phyloP scores from a whole-genome alignment of 2,113 vertebrate species.

The Tragelaphus imberbis region DNA sequence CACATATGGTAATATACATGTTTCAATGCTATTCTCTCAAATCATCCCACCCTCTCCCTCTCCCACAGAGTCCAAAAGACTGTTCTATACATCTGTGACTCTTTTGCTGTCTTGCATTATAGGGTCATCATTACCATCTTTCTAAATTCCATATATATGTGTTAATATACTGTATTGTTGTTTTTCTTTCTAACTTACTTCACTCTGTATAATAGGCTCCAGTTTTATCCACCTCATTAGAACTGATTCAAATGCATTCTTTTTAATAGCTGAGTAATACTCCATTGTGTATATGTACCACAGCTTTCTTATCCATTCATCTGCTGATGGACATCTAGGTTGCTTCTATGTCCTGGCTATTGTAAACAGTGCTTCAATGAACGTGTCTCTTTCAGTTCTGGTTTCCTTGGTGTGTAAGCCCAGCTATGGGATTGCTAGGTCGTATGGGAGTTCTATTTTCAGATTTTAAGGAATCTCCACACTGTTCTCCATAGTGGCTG shows the following conservation, averaged over 20 bases:
- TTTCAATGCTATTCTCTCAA: neutral
- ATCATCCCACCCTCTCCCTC: neutral
- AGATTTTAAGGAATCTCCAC: neutral
- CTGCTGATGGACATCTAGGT: neutral
- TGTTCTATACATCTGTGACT: neutral
- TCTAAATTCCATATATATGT: neutral
- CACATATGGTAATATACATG: neutral
- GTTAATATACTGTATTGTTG: neutral
- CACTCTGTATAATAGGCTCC: neutral
- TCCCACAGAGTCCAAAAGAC: neutral
- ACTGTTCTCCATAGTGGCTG: neutral
- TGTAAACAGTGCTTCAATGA: neutral
- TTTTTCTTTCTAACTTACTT: neutral
- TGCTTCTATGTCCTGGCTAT: neutral
- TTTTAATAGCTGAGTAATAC: neutral
- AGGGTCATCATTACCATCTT: neutral
- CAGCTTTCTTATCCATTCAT: neutral
- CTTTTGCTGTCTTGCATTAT: neutral
- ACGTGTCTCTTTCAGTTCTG: neutral
- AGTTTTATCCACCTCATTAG: neutral
- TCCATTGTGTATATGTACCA: neutral
- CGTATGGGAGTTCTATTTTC: accelerated
- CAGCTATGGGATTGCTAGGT: neutral
- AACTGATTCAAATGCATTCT: neutral
- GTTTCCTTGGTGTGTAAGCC: neutral